Evolutionary conservation across 2,888 invertebrate species (phyloP), one percentile per base, ranked within the genome.

Genomic region (Pristionchus maxplancki): DNA sequence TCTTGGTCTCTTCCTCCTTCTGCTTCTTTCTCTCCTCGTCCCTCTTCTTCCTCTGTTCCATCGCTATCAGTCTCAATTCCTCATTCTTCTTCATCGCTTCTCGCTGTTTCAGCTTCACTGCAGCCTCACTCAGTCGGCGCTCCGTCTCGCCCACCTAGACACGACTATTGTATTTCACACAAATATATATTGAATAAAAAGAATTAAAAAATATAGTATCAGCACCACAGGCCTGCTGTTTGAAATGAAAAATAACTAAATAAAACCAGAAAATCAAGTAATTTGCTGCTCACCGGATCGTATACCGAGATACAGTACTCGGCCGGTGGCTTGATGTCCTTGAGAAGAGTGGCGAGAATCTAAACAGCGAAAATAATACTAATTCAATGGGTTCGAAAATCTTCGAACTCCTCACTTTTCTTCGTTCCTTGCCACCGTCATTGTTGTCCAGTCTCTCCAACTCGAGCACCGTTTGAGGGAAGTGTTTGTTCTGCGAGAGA

Each of bases 271-370:
- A n/a, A n/a, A n/a, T n/a, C n/a, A n/a, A n/a, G n/a, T n/a, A n/a
- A 44, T 17, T 78, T 48, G n/a, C 15, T 13, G 28, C 40, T 37
- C 11, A 87, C 34, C 53, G 92, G 92, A 90, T 92, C 92, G 50
- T 90, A 91, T 28, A 91, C 90, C 0, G 89, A 58, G 31, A 92
- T 92, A 87, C 91, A 91, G 87, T 92, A 92, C 15, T 88, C 89
- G 24, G 64, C 31, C 3, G 89, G 58, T 15, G 90, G 89, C 28
- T 89, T 81, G 28, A 90, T 88, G 53, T 91, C 91, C 88, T 90
- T 90, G 44, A 92, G 71, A 11, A 90, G 58, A 20, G 31, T 34
- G 0, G 84, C 85, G 28, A 90, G 64, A 85, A 87, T 50, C 86
- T 87, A 50, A 53, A 87, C 8, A 48, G 31, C 8, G 8, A 15